These are phyloP conservation scores for Adineta ricciae DNA, from an alignment of 2,888 invertebrate genomes.

Conservation along the genomic window DNA sequence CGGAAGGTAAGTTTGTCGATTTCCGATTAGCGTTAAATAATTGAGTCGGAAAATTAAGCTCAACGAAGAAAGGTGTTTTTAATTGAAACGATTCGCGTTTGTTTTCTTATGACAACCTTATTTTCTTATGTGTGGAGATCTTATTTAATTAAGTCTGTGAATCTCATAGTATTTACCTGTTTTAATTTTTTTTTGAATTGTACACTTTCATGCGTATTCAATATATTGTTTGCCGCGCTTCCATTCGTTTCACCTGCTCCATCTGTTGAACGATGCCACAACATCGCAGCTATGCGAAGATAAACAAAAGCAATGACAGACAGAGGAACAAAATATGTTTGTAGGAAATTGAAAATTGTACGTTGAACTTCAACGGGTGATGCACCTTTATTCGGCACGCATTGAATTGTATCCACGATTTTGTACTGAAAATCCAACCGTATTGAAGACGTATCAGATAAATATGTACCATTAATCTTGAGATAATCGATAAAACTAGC, in stretches of 20 bases:
- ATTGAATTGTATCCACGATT: not conserved
- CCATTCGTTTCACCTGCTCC: not conserved
- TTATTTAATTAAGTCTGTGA: too few relatives aligned
- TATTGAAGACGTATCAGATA: not conserved
- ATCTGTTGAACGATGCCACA: not conserved
- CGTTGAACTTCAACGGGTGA: not conserved
- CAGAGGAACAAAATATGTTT: conserved; percentile 17
- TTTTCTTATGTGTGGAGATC: too few relatives aligned
- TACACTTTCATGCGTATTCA: not conserved
- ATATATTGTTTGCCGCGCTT: not conserved
- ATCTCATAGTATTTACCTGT: not conserved
- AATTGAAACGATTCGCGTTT: too few relatives aligned
- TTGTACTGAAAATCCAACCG: not conserved
- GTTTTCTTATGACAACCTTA: too few relatives aligned
- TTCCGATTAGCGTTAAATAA: not conserved
- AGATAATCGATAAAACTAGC: not conserved
- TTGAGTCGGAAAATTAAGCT: not conserved
- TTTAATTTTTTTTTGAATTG: conserved; percentile 21
- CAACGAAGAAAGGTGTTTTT: not conserved
- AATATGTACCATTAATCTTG: not conserved
- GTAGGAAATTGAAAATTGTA: not conserved
- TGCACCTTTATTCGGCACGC: not conserved
- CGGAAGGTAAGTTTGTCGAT: not conserved
- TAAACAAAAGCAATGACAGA: conserved; percentile 10
- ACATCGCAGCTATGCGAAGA: not conserved